Percentiles rank a stretch among this genome's conserved stretches.
phyloP scores from a whole-genome alignment of 2,888 invertebrate species.

The Pelosia muscerda region DNA sequence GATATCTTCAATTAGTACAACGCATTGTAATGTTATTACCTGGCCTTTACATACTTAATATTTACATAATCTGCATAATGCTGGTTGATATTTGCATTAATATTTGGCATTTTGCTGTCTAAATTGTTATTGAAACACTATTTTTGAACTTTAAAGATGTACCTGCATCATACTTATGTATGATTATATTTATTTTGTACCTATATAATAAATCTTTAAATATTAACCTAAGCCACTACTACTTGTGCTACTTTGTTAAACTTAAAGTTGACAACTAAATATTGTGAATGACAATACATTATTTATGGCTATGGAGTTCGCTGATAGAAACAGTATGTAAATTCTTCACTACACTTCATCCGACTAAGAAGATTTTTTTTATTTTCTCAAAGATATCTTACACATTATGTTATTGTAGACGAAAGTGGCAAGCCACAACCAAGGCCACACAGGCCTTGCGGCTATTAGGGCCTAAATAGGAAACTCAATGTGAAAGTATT shows the following conservation, averaged over 20 bases:
- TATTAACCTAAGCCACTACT: background rate
- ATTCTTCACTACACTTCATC: too few relatives aligned
- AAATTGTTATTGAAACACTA: background rate
- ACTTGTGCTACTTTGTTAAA: background rate
- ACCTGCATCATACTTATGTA: too few relatives aligned
- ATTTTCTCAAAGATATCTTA: background rate
- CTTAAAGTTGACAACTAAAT: background rate
- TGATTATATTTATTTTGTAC: too few relatives aligned
- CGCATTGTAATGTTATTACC: background rate
- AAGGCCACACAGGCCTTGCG: background rate
- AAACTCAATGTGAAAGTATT: background rate
- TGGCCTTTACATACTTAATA: background rate
- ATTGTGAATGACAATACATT: background rate
- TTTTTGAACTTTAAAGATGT: background rate
- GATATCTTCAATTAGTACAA: too few relatives aligned
- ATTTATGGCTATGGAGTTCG: background rate
- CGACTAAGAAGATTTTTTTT: too few relatives aligned
- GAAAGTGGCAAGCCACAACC: background rate
- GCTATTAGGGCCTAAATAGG: background rate
- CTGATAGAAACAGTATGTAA: background rate
- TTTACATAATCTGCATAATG: conserved; percentile 8
- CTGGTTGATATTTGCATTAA: background rate
- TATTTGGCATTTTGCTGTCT: too few relatives aligned
- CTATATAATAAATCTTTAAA: too few relatives aligned
- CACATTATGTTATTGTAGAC: background rate